These are phyloP conservation scores for Prochilodus magdalenae DNA, from an alignment of 2,113 vertebrate genomes.

Conservation along the genomic window DNA sequence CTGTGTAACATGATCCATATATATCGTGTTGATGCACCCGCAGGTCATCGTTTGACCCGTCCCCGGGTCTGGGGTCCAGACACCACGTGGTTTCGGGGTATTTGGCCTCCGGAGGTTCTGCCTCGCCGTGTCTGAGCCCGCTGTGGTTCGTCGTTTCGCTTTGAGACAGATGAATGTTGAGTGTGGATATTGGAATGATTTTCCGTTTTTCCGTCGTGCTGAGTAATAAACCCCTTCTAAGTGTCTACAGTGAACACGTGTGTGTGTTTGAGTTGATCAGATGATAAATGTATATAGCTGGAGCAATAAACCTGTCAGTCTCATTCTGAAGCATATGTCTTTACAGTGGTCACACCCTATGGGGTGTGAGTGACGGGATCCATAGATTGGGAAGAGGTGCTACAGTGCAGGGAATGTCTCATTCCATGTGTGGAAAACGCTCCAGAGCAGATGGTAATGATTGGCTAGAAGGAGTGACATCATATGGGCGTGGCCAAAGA, in stretches of 20 bases:
- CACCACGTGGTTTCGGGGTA: neutral
- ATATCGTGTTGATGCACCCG: too few species aligned
- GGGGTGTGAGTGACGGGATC: too few species aligned
- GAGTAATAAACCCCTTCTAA: conserved; percentile 54
- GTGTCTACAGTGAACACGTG: conserved; percentile 46
- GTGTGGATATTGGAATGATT: conserved; percentile 19
- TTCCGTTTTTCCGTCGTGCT: conserved; percentile 5
- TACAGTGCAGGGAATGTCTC: too few species aligned
- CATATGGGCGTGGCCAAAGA: too few species aligned
- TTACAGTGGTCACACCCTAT: neutral
- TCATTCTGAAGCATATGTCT: neutral
- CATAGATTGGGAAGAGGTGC: too few species aligned
- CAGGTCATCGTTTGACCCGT: neutral
- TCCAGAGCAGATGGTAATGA: too few species aligned
- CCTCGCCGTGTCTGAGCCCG: neutral
- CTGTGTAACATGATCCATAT: neutral
- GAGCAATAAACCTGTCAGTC: conserved; percentile 66
- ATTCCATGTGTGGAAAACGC: too few species aligned
- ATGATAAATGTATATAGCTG: conserved; percentile 64
- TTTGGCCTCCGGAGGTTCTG: neutral
- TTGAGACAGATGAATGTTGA: neutral
- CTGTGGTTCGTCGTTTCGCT: neutral
- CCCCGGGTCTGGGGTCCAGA: neutral
- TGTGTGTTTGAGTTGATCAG: conserved; percentile 55
- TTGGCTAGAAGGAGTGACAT: too few species aligned